Evolutionary conservation across 2,797 vertebrate species (phyloP), one percentile per base, ranked within the genome.

Genomic region (Sebastes paucispinis): DNA sequence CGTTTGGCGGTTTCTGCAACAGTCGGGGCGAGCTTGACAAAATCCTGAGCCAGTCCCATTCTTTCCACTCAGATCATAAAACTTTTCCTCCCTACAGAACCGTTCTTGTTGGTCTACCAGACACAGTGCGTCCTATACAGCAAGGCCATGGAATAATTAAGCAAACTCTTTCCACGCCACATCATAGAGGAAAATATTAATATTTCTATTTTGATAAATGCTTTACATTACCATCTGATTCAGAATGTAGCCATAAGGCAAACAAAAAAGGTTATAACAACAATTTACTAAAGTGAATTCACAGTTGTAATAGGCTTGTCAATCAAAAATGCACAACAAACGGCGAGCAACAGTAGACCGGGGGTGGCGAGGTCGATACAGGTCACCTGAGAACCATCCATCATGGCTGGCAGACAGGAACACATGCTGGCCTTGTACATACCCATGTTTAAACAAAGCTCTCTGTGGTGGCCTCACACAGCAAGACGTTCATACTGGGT

Each of bases 21-120:
- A 81, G 87, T 89, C 83, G 72, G 87, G 87, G 88, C 78, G 91
- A 90, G 86, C 85, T 88, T 89, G 91, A 94, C 85, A 91, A 84
- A 91, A 85, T 82, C 90, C 90, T 52, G 91, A 88, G 90, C 87
- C 90, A 89, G 90, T 87, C 87, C 91, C 86, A 87, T 93, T 94
- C 91, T 94, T 95, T 94, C 93, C 93, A 93, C 91, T 92, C 83
- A 10, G 83, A 92, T 91, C 89, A 93, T 93, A 93, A 94, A 94
- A 94, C 74, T 82, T 86, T 93, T 90, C 91, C 86, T 90, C 81
- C 79, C 78, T 84, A 91, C 90, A 92, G 87, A 90, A 81, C 73
- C 11, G 71, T 63, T 83, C 79, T 88, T 92, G 87, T 88, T 69
- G 81, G 73, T 87, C 88, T 75, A 68, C 85, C 84, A 89, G 73